These are phyloP conservation scores for Dendrolimus punctatus DNA, from an alignment of 1,140 invertebrate genomes.

Conservation along the genomic window DNA sequence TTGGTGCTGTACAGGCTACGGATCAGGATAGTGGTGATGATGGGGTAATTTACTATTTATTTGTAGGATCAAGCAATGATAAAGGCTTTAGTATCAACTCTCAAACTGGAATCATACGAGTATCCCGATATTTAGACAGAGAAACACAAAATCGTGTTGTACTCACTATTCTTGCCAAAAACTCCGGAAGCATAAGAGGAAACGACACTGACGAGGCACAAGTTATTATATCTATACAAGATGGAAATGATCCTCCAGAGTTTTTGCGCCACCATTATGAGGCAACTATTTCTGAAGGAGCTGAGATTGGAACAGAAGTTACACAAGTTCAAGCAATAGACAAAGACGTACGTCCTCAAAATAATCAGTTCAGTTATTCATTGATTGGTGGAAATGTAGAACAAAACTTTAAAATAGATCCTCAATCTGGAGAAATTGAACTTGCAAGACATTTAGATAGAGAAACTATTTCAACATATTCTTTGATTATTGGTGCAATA, in stretches of 20 bases:
- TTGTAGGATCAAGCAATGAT: conserved; percentile 94
- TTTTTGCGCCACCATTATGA: conserved; percentile 86
- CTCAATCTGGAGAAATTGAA: conserved; percentile 86
- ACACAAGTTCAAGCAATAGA: conserved; percentile 89
- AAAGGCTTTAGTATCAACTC: conserved; percentile 91
- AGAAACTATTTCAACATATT: conserved; percentile 84
- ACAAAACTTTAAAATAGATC: conserved; percentile 91
- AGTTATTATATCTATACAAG: conserved; percentile 93
- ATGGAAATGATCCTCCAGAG: conserved; percentile 96
- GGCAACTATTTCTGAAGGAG: conserved; percentile 84
- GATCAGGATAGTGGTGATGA: conserved; percentile 95
- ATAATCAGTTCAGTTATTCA: conserved; percentile 94
- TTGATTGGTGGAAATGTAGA: conserved; percentile 89
- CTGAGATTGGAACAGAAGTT: conserved; percentile 80
- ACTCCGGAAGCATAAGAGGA: conserved; percentile 91
- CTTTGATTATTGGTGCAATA: conserved; percentile 90
- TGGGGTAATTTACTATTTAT: conserved; percentile 91
- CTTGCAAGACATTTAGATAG: conserved; percentile 85
- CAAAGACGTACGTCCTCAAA: conserved; percentile 91
- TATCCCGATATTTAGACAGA: conserved; percentile 87
- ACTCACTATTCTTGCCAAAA: conserved; percentile 95
- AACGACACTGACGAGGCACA: conserved; percentile 97
- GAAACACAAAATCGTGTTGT: conserved; percentile 93
- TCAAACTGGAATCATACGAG: conserved; percentile 87
- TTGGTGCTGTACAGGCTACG: conserved; percentile 90